Evolutionary conservation across 2,113 vertebrate species (phyloP), one percentile per base, ranked within the genome.

Genomic region (Rhagologus leucostigma): DNA sequence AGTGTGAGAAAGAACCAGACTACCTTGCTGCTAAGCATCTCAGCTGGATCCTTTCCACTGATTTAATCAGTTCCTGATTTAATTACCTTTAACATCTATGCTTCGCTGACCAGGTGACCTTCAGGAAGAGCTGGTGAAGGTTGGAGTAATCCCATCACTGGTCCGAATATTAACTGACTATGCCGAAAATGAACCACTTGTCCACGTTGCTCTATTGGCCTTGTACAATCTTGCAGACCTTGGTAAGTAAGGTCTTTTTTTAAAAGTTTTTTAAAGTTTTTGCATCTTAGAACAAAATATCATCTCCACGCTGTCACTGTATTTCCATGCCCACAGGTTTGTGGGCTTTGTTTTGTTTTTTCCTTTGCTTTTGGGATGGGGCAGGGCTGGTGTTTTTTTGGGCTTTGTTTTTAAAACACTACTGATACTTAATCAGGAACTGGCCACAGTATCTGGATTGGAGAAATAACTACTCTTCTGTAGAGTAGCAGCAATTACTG

Each of bases 141-240:
- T 90, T 60, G 98, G 98, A 46, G 98, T 99, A 6, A 98, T 99
- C 82, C 97, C 98, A 92, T 97, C 98, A 21, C 97, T 99, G 64
- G 97, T 99, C 50, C 97, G 94, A 91, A 99, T 99, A 77, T 97
- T 99, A 96, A 97, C 97, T 5, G 96, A 98, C 65, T 98, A 98
- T 52, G 98, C 98, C 62, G 98, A 98, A 79, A 99, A 98, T 7
- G 98, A 99, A 84, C 97, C 98, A 1, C 98, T 99, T 68, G 97
- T 99, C 78, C 99, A 98, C 3, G 99, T 99, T 77, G 98, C 98
- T 87, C 97, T 99, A 22, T 75, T 99, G 98, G 99, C 99, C 24
- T 96, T 99, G 87, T 98, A 98, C 84, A 99, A 98, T 81, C 98
- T 99, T 56, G 98, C 98, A 83, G 98, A 99, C 49, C 97, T 99